phyloP scores from a whole-genome alignment of 2,113 vertebrate species.

The Motacilla tschutschensis region DNA sequence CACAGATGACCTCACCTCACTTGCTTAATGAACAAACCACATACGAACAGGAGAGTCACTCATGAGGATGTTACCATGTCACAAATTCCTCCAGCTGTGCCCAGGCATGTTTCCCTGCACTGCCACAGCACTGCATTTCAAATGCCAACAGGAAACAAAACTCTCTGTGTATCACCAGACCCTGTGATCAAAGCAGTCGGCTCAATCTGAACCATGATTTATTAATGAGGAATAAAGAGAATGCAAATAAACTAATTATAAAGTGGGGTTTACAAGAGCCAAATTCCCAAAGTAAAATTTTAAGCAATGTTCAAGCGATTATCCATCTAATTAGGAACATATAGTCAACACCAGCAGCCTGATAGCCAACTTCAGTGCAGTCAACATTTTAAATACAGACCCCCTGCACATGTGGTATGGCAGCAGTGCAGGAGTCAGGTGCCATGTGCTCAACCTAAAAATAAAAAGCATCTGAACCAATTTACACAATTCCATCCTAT shows the following conservation, averaged over 20 bases:
- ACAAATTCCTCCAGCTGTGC: not conserved
- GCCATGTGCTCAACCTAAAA: not conserved
- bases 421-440: not conserved
- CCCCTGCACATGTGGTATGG: rapidly evolving
- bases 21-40: not conserved
- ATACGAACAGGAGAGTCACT: not conserved
- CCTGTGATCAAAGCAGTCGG: constrained; percentile 45
- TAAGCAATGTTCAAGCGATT: constrained; percentile 61
- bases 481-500: not conserved
- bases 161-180: constrained; percentile 9
- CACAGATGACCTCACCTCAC: not conserved
- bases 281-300: constrained; percentile 77
- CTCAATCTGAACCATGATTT: constrained; percentile 54
- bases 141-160: constrained; percentile 23
- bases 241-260: constrained; percentile 70
- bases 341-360: not conserved
- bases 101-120: not conserved
- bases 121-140: not conserved
- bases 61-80: not conserved
- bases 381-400: not conserved
- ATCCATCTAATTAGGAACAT: constrained; percentile 66
- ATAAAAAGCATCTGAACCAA: not conserved
- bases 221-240: constrained; percentile 74
- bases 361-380: not conserved
- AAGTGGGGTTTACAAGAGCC: constrained; percentile 1